Evolutionary conservation across 30 jellyfish, hydroid and myxozoan genomes (phyloP).

Genomic region (Mastigias papua): DNA sequence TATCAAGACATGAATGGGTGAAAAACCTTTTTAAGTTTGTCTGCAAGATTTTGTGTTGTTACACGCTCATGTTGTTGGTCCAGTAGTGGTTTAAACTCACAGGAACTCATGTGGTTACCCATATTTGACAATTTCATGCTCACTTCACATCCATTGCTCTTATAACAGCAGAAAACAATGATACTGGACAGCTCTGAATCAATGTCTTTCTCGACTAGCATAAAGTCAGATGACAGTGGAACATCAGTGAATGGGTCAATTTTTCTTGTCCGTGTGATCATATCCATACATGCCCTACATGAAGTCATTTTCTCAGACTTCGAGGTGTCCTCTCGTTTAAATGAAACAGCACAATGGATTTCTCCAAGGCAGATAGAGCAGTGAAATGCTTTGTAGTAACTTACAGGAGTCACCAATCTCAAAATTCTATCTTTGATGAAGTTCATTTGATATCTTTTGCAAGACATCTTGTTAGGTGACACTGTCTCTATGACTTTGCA

Average conservation of each 20-base stretch:
- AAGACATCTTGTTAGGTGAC: slow-evolving; percentile 74
- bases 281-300: slow-evolving; percentile 57
- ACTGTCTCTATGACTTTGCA: slow-evolving; percentile 5
- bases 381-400: not conserved
- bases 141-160: slow-evolving; percentile 42
- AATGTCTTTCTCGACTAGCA: slow-evolving; percentile 8
- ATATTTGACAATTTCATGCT: slow-evolving; percentile 23
- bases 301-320: not conserved
- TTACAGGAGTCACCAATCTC: not conserved
- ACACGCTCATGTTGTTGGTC: slow-evolving; percentile 36
- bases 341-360: slow-evolving; percentile 59
- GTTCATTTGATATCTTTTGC: slow-evolving; percentile 1
- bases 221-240: slow-evolving; percentile 55
- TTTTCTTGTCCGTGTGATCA: slow-evolving; percentile 59
- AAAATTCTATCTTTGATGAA: slow-evolving; percentile 20
- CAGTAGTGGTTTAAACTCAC: slow-evolving; percentile 37
- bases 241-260: slow-evolving; percentile 55
- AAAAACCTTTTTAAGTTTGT: slow-evolving; percentile 16
- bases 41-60: not conserved
- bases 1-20: too few relatives aligned
- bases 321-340: not conserved
- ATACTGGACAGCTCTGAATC: slow-evolving; percentile 22
- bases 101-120: slow-evolving; percentile 65
- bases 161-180: slow-evolving; percentile 47
- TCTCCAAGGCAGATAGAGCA: slow-evolving; percentile 71